Conservation (phyloP, 2,797 vertebrate species). For the Neopelma chrysocephalum region DNA sequence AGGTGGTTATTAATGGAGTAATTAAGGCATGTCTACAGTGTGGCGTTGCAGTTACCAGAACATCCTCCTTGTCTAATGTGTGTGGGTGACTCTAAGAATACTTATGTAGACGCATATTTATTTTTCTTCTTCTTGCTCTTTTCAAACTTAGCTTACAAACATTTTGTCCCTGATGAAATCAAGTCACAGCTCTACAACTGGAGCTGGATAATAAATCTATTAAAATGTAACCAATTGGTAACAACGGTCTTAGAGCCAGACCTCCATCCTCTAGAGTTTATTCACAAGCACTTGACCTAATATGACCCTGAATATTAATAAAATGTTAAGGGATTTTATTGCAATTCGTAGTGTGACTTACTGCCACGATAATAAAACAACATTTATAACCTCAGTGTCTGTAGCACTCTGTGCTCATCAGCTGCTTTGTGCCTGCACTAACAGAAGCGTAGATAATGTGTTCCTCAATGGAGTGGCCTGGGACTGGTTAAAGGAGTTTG, state of each 20-base stretch:
- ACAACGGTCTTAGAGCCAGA: background rate
- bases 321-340: conserved; percentile 38
- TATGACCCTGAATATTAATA: background rate
- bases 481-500: background rate
- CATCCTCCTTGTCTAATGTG: background rate
- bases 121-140: background rate
- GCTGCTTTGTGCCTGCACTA: background rate
- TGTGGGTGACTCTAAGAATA: background rate
- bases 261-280: background rate
- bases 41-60: background rate
- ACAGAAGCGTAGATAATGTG: background rate
- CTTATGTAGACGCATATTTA: background rate
- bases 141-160: background rate
- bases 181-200: background rate
- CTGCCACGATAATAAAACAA: background rate
- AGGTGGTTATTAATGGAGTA: background rate
- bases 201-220: background rate
- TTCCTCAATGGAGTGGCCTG: background rate
- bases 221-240: background rate
- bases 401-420: background rate
- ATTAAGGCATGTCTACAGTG: background rate
- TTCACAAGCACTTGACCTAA: conserved; percentile 21
- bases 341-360: background rate
- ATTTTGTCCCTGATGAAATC: background rate
- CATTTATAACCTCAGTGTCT: background rate